These are phyloP conservation scores for Pedicia rivosa DNA, from an alignment of 2,888 invertebrate species.

Conservation along the genomic window DNA sequence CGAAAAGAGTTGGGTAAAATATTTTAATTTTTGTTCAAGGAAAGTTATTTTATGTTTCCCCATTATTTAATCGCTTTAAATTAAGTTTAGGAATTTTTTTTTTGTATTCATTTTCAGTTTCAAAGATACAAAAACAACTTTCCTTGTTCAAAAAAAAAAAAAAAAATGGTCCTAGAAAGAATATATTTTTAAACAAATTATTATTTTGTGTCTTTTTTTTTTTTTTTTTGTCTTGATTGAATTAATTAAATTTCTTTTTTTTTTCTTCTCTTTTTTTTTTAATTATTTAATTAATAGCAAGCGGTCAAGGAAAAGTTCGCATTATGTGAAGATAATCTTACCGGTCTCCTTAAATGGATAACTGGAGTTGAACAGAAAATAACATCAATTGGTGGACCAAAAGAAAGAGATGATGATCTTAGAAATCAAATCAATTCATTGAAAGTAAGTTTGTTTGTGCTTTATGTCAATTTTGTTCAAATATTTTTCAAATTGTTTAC, in stretches of 20 bases:
- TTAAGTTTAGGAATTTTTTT: too few relatives aligned
- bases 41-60: too few relatives aligned
- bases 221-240: constrained; percentile 19
- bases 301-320: constrained; percentile 90
- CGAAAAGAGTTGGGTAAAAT: too few relatives aligned
- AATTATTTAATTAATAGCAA: constrained; percentile 52
- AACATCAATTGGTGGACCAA: constrained; percentile 71
- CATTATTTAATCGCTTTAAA: too few relatives aligned
- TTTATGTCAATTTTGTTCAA: neutral
- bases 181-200: constrained; percentile 24
- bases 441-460: constrained; percentile 40
- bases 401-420: constrained; percentile 72
- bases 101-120: too few relatives aligned
- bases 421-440: constrained; percentile 78
- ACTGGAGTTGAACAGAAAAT: constrained; percentile 67
- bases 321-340: constrained; percentile 73
- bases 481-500: neutral
- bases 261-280: constrained; percentile 8
- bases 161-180: too few relatives aligned
- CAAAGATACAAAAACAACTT: too few relatives aligned
- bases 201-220: constrained; percentile 28
- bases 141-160: too few relatives aligned
- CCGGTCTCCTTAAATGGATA: constrained; percentile 76
- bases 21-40: too few relatives aligned
- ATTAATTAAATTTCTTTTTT: constrained; percentile 9